These are phyloP conservation scores for Saccostrea glomerata DNA, from an alignment of 1,140 invertebrate genomes.

Conservation along the genomic window DNA sequence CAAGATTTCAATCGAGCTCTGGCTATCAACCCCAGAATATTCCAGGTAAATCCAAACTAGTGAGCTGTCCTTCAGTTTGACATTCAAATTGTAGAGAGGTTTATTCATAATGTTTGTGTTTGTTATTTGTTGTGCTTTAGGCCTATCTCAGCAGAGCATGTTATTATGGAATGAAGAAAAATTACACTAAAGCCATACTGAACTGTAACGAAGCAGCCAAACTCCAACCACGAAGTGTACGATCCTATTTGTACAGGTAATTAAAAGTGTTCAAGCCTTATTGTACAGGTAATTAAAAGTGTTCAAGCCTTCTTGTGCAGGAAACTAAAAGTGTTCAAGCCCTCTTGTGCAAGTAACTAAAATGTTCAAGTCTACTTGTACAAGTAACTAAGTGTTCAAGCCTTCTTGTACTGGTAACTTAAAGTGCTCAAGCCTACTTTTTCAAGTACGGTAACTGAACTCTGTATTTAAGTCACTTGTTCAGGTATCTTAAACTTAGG, in stretches of 20 bases:
- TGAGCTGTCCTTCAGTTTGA: neutral
- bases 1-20: conserved; percentile 78
- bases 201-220: conserved; percentile 79
- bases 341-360: no score
- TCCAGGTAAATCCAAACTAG: conserved; percentile 67
- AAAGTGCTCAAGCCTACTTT: no score
- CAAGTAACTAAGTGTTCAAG: no score
- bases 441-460: no score
- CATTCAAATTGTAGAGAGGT: neutral
- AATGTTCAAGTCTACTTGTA: no score
- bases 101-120: neutral
- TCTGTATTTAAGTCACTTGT: no score
- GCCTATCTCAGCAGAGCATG: conserved; percentile 77
- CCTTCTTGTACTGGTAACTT: no score
- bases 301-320: no score
- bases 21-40: conserved; percentile 77
- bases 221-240: conserved; percentile 77
- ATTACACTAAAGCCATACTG: conserved; percentile 78
- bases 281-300: conserved; percentile 49
- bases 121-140: conserved; percentile 7
- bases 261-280: conserved; percentile 74
- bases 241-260: conserved; percentile 78
- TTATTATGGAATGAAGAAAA: conserved; percentile 74
- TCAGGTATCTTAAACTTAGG: no score
- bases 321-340: no score